Evolutionary conservation across 1,140 invertebrate species (phyloP), one percentile per base, ranked within the genome.

Genomic region (Saxidomus purpurata): DNA sequence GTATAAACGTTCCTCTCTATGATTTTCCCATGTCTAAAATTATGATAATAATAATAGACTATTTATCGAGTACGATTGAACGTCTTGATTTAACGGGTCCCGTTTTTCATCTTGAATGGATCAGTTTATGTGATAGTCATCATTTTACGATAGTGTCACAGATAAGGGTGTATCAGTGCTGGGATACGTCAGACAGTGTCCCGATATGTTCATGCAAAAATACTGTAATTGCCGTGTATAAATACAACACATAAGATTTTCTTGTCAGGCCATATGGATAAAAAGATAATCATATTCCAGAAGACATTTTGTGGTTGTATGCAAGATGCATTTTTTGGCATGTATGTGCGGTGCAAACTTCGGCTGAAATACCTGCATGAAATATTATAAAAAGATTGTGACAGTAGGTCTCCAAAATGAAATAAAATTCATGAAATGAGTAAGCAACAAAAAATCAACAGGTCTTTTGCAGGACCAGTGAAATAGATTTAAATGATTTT

Each of bases 121-220:
- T 55, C 76, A 79, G 34, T 79, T 36, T 52, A 55, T 52, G 67
- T 36, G 76, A 79, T 79, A 52, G 36, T 63, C 55, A 63, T 63
- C 80, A 43, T 82, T 52, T 63, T 43, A n/a, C 13, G 80, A 82
- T 82, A 82, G 55, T 67, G 61, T 82, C 80, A 63, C 79, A 36
- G 67, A 77, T 79, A 34, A 77, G 52, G 17, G 52, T 59, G 52
- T 17, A 59, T 11, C 52, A 59, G 59, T 63, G 25, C 59, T n/a
- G 59, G 59, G 59, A 63, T 28, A 63, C 25, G 59, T 63, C 59
- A 63, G 25, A 28, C 59, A 63, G 25, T 28, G 25, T 28, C 28
- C 59, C 52, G 52, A 22, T 63, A 28, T 63, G 25, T 63, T 63
- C 8, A 63, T n/a, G 59, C n/a, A 63, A 13, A 28, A 63, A 63